Evolutionary conservation across 2,888 invertebrate species (phyloP).

Genomic region (Sphaerophoria rueppellii): DNA sequence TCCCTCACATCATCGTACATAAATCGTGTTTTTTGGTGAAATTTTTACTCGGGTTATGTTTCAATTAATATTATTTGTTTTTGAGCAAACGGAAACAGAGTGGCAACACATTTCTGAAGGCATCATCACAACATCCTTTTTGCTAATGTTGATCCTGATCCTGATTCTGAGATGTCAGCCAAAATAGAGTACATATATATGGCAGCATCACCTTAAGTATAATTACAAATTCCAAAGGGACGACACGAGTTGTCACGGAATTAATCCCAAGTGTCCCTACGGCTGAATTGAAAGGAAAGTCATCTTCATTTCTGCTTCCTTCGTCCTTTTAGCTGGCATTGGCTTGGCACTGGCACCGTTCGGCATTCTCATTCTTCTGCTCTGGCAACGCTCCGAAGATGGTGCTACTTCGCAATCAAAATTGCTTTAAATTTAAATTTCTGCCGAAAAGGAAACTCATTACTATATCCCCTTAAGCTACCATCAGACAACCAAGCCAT

Average conservation of each 20-base stretch:
- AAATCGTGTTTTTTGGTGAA: constrained; percentile 17
- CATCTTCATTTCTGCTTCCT: constrained; percentile 58
- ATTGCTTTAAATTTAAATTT: constrained; percentile 74
- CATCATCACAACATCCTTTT: constrained; percentile 23
- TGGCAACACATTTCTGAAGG: constrained; percentile 46
- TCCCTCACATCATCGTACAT: neutral
- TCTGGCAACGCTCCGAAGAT: neutral
- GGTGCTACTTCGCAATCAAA: constrained; percentile 58
- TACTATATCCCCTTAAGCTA: constrained; percentile 72
- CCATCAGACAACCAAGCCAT: constrained; percentile 24
- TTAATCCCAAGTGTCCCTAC: constrained; percentile 73
- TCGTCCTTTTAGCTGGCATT: neutral
- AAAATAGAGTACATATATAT: constrained; percentile 13
- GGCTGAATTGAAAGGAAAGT: constrained; percentile 73
- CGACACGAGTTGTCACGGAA: constrained; percentile 73
- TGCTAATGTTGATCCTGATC: no score
- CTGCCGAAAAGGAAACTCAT: constrained; percentile 73
- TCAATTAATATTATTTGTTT: constrained; percentile 73
- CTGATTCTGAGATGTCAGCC: constrained; percentile 52
- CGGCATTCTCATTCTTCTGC: neutral
- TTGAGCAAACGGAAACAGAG: constrained; percentile 39
- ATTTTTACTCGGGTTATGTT: constrained; percentile 66
- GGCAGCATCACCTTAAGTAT: constrained; percentile 72
- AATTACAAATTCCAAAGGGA: constrained; percentile 73
- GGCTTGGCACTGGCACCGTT: neutral